Base-by-base conservation (phyloP, 2,888 invertebrate genomes). In the Scaptomyza flava region DNA sequence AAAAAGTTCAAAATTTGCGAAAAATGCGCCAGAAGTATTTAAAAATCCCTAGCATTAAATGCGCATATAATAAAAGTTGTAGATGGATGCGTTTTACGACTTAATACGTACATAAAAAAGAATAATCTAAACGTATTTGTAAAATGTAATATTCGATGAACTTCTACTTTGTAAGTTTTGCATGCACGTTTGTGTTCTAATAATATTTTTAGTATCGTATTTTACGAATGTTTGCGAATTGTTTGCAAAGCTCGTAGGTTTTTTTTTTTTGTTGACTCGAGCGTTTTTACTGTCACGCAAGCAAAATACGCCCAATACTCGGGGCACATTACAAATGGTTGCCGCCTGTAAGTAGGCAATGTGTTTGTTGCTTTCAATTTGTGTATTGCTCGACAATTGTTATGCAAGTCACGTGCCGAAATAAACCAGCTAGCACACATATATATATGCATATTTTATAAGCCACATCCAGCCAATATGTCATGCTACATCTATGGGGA, bases 351-450 rank as follows among this genome's bases (percentile, higher is more conserved):
- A 80, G 78, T 80, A 68, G 81, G 81, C 80, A 78, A 76, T 71
- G 73, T 66, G 72, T 86, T 85, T 83, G 70, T 54, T 64, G 51
- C 68, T 82, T 86, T 82, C 82, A 82, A 82, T 82, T 82, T 83
- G 65, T 81, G 59, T 41, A 41, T 72, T 71, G 57, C 72, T 67
- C 34, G 45, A 34, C 71, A 68, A 65, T 83, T 70, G 74, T 70
- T 68, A 83, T 79, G 83, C 86, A 77, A 81, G 82, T 86, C 82
- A 82, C 82, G 82, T 69, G 62, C 67, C 73, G 9, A 53, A 52
- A 75, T 53, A 65, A 57, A 56, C 30, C 58, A 54, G 45, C 43
- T 47, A 41, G 47, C 53, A 46, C 58, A 59, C 38, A 63, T 52
- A 46, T 48, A 59, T 42, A 61, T 17, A 9, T 41, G 4, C 17